phyloP scores from a whole-genome alignment of 2,113 vertebrate genomes.

The Brachirus orientalis region DNA sequence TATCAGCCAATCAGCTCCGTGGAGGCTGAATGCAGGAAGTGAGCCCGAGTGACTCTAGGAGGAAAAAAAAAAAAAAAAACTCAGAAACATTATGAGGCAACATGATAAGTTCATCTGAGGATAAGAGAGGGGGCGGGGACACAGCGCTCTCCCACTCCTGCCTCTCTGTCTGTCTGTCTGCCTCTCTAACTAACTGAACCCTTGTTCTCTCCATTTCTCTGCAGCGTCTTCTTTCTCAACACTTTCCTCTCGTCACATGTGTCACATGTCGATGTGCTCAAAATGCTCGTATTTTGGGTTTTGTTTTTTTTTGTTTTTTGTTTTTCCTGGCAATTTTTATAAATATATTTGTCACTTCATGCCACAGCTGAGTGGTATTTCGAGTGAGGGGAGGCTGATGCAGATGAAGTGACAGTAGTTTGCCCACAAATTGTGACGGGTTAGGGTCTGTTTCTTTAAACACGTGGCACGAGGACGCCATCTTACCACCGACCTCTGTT shows the following conservation, averaged over 20 bases:
- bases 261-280: conserved; percentile 10
- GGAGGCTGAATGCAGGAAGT: conserved; percentile 79
- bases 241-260: conserved; percentile 24
- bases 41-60: conserved; percentile 74
- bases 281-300: no score
- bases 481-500: conserved; percentile 66
- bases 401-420: conserved; percentile 33
- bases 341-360: not conserved
- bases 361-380: not conserved
- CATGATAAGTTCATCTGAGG: conserved; percentile 86
- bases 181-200: conserved; percentile 12
- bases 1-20: conserved; percentile 77
- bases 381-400: conserved; percentile 3
- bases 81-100: conserved; percentile 82
- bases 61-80: conserved; percentile 43
- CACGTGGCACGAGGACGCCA: conserved; percentile 78
- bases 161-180: conserved; percentile 44
- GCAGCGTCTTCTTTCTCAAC: conserved; percentile 45
- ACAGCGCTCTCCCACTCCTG: conserved; percentile 66
- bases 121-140: conserved; percentile 77
- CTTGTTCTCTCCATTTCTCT: conserved; percentile 65
- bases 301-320: not conserved
- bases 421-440: conserved; percentile 43
- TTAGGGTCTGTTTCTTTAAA: conserved; percentile 55
- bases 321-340: not conserved